Evolutionary conservation across 2,888 invertebrate species (phyloP).

Genomic region (Anoncus sp.): DNA sequence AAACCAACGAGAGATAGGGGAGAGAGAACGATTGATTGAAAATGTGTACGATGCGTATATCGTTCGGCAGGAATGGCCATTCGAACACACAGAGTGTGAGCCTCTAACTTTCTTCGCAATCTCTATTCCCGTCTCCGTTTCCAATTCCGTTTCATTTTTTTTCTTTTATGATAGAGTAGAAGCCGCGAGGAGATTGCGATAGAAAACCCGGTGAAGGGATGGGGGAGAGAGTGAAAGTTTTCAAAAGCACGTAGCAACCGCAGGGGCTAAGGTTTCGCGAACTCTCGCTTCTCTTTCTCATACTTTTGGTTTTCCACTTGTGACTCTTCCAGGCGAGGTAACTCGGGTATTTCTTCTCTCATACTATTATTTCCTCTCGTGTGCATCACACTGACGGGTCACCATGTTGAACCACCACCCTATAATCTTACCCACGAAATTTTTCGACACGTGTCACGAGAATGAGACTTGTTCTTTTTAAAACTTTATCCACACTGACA

Average conservation of each 20-base stretch:
- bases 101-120: constrained; percentile 41
- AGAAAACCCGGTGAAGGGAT: constrained; percentile 14
- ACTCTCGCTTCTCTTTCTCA: constrained; percentile 48
- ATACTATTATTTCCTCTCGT: constrained; percentile 6
- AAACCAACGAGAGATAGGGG: background rate
- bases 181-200: constrained; percentile 21
- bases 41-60: constrained; percentile 27
- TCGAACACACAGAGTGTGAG: constrained; percentile 38
- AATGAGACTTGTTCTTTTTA: constrained; percentile 40
- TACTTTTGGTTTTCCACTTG: constrained; percentile 39
- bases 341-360: constrained; percentile 36
- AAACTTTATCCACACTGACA: constrained; percentile 38
- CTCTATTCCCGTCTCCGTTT: constrained; percentile 40
- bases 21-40: constrained; percentile 23
- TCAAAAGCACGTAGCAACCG: constrained; percentile 50
- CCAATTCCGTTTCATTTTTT: constrained; percentile 41
- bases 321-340: constrained; percentile 32
- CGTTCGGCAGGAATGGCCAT: constrained; percentile 15
- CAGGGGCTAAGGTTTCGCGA: constrained; percentile 40
- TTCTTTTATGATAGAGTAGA: constrained; percentile 34
- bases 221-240: constrained; percentile 45
- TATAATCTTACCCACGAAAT: constrained; percentile 38
- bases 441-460: constrained; percentile 58
- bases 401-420: constrained; percentile 14
- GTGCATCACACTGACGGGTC: constrained; percentile 38